phyloP scores from a whole-genome alignment of 2,888 invertebrate genomes.

The Eristalinus sepulchralis region DNA sequence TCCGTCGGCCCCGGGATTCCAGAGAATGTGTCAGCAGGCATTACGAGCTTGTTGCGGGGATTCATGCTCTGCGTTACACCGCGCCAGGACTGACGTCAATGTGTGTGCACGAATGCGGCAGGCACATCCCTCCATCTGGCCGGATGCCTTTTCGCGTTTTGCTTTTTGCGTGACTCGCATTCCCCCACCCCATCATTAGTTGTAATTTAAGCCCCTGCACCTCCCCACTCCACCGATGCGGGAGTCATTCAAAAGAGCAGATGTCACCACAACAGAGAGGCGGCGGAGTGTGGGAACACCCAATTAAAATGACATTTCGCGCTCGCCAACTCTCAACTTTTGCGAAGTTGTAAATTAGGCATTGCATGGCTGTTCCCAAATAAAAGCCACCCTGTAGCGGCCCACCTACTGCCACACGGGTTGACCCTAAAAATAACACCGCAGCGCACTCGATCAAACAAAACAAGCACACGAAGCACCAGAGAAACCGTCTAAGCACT shows the following conservation, averaged over 20 bases:
- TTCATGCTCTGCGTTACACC: not conserved
- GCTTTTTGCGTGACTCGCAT: slow-evolving; percentile 33
- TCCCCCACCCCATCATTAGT: slow-evolving; percentile 17
- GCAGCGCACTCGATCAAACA: slow-evolving; percentile 32
- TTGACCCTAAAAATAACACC: slow-evolving; percentile 39
- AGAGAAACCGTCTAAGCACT: slow-evolving; percentile 24
- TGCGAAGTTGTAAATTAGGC: not conserved
- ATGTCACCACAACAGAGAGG: not conserved
- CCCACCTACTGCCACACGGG: not conserved
- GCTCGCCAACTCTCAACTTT: not conserved
- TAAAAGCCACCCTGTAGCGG: not conserved
- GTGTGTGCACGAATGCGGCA: not conserved
- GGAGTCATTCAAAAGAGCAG: not conserved
- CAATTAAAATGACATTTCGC: not conserved
- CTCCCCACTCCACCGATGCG: not conserved
- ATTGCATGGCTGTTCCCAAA: not conserved
- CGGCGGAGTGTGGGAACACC: not conserved
- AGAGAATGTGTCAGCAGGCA: not conserved
- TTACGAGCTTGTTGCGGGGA: not conserved
- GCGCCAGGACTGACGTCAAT: not conserved
- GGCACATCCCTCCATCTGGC: not conserved
- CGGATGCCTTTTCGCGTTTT: not conserved
- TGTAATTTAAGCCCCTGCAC: slow-evolving; percentile 17
- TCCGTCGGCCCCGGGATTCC: not conserved
- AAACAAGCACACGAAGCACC: not conserved